Conservation (phyloP, 1,140 invertebrate species). For the Drosophila truncata region DNA sequence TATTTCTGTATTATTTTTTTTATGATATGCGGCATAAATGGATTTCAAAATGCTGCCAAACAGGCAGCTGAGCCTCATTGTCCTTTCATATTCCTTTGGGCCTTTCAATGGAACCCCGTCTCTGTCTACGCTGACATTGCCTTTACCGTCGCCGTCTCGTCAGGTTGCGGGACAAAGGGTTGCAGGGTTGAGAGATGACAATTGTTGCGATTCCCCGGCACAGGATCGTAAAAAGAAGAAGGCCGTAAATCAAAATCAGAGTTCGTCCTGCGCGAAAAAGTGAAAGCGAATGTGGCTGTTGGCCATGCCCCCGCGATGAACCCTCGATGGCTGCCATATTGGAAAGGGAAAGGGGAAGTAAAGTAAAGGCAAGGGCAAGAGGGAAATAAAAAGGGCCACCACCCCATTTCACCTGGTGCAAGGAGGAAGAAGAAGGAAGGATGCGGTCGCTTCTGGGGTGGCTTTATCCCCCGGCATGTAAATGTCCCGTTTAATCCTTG, state of each 20-base stretch:
- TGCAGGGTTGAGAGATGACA: constrained; percentile 59
- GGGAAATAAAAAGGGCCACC: constrained; percentile 13
- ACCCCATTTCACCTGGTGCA: constrained; percentile 59
- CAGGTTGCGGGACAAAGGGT: constrained; percentile 78
- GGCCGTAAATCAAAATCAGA: constrained; percentile 77
- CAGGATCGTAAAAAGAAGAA: constrained; percentile 57
- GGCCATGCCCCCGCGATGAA: constrained; percentile 26
- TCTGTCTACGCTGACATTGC: constrained; percentile 31
- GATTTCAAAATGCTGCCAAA: constrained; percentile 78
- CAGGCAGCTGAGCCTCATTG: constrained; percentile 74
- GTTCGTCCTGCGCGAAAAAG: constrained; percentile 54
- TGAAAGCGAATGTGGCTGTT: constrained; percentile 46
- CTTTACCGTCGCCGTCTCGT: constrained; percentile 40
- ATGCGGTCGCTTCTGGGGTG: constrained; percentile 59
- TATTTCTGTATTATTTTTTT: constrained; percentile 65
- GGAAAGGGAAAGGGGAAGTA: constrained; percentile 8
- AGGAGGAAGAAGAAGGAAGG: constrained; percentile 9
- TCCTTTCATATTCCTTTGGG: constrained; percentile 36
- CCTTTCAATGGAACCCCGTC: constrained; percentile 68
- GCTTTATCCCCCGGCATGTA: constrained; percentile 50
- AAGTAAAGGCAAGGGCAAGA: not conserved
- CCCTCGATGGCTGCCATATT: constrained; percentile 51
- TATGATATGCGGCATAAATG: constrained; percentile 82
- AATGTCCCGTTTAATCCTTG: constrained; percentile 72
- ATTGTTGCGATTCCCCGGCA: constrained; percentile 74